Evolutionary conservation across 30 jellyfish, hydroid and myxozoan genomes (phyloP).

Genomic region (Chironex yamaguchii): DNA sequence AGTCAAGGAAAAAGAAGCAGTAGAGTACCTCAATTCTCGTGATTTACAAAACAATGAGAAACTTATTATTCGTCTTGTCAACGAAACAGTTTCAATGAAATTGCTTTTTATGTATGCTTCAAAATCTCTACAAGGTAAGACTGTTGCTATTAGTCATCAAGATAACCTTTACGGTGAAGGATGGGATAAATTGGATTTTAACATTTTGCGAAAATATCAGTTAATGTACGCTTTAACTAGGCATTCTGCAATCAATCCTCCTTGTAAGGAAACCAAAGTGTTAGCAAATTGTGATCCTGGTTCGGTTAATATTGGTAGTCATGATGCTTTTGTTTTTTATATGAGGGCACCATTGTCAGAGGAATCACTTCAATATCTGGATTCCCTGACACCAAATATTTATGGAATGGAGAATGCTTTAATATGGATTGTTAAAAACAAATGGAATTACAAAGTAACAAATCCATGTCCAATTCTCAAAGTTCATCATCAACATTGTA

Average conservation of each 20-base stretch:
- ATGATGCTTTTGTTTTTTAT: constrained; percentile 64
- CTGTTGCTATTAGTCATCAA: constrained; percentile 51
- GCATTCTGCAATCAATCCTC: constrained; percentile 16
- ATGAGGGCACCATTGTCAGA: background rate
- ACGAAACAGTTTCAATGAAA: constrained; percentile 39
- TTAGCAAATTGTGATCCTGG: constrained; percentile 72
- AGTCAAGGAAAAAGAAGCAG: constrained; percentile 24
- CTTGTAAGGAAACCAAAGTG: constrained; percentile 54
- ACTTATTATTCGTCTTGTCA: constrained; percentile 32
- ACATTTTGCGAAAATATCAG: constrained; percentile 4
- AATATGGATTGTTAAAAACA: constrained; percentile 57
- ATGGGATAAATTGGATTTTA: constrained; percentile 60
- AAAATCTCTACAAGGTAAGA: constrained; percentile 7
- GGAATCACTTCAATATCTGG: constrained; percentile 14
- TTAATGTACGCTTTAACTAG: constrained; percentile 73
- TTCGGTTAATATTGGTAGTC: constrained; percentile 58
- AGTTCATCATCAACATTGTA: constrained; percentile 69
- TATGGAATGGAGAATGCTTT: constrained; percentile 71
- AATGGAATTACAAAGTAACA: constrained; percentile 14
- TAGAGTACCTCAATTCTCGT: background rate
- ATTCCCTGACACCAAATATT: constrained; percentile 34
- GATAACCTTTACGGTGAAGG: constrained; percentile 70
- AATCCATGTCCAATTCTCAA: constrained; percentile 56
- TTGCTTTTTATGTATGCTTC: constrained; percentile 29
- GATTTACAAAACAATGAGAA: constrained; percentile 33